phyloP scores from a whole-genome alignment of 2,888 invertebrate genomes.

The Clanis bilineata region DNA sequence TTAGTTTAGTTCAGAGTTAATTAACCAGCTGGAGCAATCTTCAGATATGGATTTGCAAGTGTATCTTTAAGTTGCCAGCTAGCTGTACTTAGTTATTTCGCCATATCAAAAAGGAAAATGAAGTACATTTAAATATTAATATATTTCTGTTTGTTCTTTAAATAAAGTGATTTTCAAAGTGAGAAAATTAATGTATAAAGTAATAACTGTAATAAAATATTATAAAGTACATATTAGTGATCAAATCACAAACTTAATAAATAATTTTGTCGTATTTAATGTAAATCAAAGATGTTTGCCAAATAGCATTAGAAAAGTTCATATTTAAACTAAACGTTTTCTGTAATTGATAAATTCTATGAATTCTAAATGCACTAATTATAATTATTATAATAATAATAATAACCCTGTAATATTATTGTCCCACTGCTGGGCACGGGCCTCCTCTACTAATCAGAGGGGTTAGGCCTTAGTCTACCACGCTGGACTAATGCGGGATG shows the following conservation, averaged over 20 bases:
- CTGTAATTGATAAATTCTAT: not conserved
- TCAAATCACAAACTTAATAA: not conserved
- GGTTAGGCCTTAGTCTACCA: no score
- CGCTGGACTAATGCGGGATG: no score
- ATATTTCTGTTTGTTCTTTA: no score
- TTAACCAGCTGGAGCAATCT: not conserved
- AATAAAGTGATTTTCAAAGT: no score
- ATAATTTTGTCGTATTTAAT: not conserved
- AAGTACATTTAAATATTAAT: no score
- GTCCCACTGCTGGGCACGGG: no score
- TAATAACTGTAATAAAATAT: not conserved
- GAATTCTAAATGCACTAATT: conserved; percentile 1
- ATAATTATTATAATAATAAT: not conserved
- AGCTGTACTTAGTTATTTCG: no score
- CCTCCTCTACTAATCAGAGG: no score
- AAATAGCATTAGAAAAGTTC: not conserved
- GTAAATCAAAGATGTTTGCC: conserved; percentile 5
- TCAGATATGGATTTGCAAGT: not conserved
- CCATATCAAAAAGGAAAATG: no score
- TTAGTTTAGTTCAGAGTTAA: not conserved
- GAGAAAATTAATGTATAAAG: not conserved
- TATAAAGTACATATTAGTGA: not conserved
- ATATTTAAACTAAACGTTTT: not conserved
- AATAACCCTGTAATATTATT: not conserved
- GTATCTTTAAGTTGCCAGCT: no score